Conservation (phyloP, 1,140 invertebrate species). For the Drosophila sp. region DNA sequence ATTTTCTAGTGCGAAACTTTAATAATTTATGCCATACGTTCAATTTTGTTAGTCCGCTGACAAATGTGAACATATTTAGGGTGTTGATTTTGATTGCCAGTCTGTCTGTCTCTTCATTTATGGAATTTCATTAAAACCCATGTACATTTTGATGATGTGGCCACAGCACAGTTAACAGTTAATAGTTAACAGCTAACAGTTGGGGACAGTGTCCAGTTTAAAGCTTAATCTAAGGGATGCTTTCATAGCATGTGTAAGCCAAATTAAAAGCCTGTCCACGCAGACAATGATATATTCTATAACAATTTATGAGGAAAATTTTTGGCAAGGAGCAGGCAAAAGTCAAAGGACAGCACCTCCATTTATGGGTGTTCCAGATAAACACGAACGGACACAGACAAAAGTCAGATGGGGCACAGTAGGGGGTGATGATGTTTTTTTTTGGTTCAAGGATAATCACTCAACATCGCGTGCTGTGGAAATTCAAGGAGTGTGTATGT, state of each 20-base stretch:
- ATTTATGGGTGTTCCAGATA: constrained; percentile 54
- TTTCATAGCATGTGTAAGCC: constrained; percentile 52
- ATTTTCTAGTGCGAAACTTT: constrained; percentile 28
- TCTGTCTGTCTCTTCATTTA: constrained; percentile 52
- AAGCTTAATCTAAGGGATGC: constrained; percentile 30
- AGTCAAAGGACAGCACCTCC: constrained; percentile 68
- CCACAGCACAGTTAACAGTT: background rate
- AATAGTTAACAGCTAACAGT: background rate
- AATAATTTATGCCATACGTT: constrained; percentile 65
- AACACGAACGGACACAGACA: constrained; percentile 66
- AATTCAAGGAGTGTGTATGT: constrained; percentile 84
- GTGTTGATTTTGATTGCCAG: constrained; percentile 66
- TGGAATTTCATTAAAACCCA: constrained; percentile 76
- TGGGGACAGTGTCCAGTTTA: constrained; percentile 26
- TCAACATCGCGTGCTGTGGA: constrained; percentile 80
- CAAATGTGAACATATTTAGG: constrained; percentile 51
- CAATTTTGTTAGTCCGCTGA: constrained; percentile 38
- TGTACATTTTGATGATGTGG: background rate
- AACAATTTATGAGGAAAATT: constrained; percentile 71
- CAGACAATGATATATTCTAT: constrained; percentile 70
- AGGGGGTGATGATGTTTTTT: constrained; percentile 39
- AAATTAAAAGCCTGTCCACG: constrained; percentile 57
- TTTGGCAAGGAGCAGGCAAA: constrained; percentile 35
- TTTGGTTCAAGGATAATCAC: constrained; percentile 83
- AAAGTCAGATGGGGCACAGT: constrained; percentile 38